A percentile compares a stretch with the other conserved stretches of the same genome.
Conservation (phyloP, 2,888 invertebrate species). For the Lottia scabra region DNA sequence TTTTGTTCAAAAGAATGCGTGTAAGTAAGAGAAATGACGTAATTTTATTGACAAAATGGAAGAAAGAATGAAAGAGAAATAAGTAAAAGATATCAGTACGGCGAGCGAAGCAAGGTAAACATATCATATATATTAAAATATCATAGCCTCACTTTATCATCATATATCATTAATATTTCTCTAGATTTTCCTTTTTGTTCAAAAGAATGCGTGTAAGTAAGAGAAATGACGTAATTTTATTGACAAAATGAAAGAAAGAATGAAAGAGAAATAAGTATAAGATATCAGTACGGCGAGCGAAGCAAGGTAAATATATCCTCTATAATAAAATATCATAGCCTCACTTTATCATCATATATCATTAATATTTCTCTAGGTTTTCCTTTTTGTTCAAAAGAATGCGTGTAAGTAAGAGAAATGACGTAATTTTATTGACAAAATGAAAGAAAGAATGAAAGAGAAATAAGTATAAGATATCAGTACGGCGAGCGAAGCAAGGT, state of each 20-base stretch:
- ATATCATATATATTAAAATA: neutral
- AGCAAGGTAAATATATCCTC: neutral
- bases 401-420: too few species aligned
- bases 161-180: too few species aligned
- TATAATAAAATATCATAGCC: neutral
- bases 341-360: conserved; percentile 1
- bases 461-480: neutral
- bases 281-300: conserved; percentile 2
- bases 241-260: too few species aligned
- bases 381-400: too few species aligned
- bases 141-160: conserved; percentile 3
- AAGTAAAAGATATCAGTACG: neutral
- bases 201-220: too few species aligned
- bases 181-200: too few species aligned
- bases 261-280: too few species aligned
- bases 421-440: neutral
- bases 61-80: neutral
- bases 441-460: too few species aligned
- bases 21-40: too few species aligned
- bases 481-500: conserved; percentile 7
- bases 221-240: too few species aligned
- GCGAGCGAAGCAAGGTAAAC: conserved; percentile 3
- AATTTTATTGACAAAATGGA: neutral
- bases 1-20: too few species aligned
- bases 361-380: neutral